Evolutionary conservation across 2,113 vertebrate genomes (phyloP), one percentile per base, ranked within the genome.

Genomic region (Bubalus kerabau): DNA sequence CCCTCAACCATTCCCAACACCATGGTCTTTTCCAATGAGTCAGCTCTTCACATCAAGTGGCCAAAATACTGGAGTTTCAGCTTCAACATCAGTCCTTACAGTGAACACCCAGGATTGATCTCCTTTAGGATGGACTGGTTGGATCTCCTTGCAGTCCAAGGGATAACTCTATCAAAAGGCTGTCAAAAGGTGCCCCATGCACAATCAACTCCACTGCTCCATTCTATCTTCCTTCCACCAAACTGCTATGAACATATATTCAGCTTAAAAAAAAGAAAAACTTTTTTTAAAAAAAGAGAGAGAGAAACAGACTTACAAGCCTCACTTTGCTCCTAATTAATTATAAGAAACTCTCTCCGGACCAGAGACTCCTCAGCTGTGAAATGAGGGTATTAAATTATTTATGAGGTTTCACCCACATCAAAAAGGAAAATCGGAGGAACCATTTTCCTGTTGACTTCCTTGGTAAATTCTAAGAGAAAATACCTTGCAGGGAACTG

Each of bases 321-420:
- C 91, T 62, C 88, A 19, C n/a, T 84, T 52, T 40, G 19, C 59
- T 95, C 76, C 57, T 71, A 32, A 89, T 89, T 43, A 94, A 74
- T 85, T 36, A 32, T 11, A 54, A 62, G 84, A 28, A 59, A 76
- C 36, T 32, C 89, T 88, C 83, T 74, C 57, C 12, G 7, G 84
- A 54, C 50, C 76, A 17, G 21, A 91, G 64, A 43, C 24, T 64
- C 67, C 67, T 97, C 52, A 3, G 78, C 71, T 94, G 84, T 52
- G 94, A 97, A 95, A 94, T 62, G 81, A 89, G 80, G 32, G 4
- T 30, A 21, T 64, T 95, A n/a, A 62, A 82, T 57, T 90, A 85
- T 95, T 74, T 92, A 92, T 56, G 52, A 91, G 54, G 59, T 78
- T 92, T 87, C 74, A 76, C 13, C 56, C 86, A 83, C 96, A 84